These are phyloP conservation scores for Nephrotoma appendiculata DNA, from an alignment of 2,888 invertebrate genomes.

Conservation along the genomic window DNA sequence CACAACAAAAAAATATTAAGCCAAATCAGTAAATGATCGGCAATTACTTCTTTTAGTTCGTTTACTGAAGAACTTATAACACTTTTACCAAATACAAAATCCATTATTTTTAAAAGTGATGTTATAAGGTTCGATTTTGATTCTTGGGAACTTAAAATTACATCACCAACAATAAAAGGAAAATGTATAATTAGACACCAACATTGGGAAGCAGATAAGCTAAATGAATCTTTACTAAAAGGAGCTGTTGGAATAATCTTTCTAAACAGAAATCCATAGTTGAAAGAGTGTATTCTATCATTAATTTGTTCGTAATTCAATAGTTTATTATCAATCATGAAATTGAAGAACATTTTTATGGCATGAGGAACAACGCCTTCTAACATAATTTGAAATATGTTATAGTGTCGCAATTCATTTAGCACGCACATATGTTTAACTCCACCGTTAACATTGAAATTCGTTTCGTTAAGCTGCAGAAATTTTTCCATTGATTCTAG, in stretches of 20 bases:
- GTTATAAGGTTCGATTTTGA: background rate
- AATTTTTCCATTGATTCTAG: background rate
- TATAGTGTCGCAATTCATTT: slow-evolving; percentile 8
- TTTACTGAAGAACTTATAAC: background rate
- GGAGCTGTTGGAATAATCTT: slow-evolving; percentile 1
- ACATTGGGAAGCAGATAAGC: slow-evolving; percentile 8
- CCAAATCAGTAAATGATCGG: background rate
- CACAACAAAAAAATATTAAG: too few species aligned
- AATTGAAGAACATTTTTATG: slow-evolving; percentile 7
- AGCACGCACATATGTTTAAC: slow-evolving; percentile 5
- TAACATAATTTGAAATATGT: slow-evolving; percentile 7
- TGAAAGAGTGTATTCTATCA: slow-evolving; percentile 10
- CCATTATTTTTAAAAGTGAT: background rate
- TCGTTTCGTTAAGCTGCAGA: background rate
- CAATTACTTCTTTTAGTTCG: background rate
- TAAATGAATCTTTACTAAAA: slow-evolving; percentile 8
- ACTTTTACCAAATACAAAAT: background rate
- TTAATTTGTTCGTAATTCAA: slow-evolving; percentile 7
- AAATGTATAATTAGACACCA: slow-evolving; percentile 8
- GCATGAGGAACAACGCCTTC: slow-evolving; percentile 11
- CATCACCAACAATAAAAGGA: slow-evolving; percentile 9
- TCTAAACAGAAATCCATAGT: slow-evolving; percentile 1
- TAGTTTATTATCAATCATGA: slow-evolving; percentile 5
- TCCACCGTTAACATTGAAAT: slow-evolving; percentile 4
- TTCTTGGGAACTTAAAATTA: background rate